A percentile compares a stretch with the other conserved stretches of the same genome.
Evolutionary conservation across 2,113 vertebrate genomes (phyloP).

Genomic region (Chloropsis cyanopogon): DNA sequence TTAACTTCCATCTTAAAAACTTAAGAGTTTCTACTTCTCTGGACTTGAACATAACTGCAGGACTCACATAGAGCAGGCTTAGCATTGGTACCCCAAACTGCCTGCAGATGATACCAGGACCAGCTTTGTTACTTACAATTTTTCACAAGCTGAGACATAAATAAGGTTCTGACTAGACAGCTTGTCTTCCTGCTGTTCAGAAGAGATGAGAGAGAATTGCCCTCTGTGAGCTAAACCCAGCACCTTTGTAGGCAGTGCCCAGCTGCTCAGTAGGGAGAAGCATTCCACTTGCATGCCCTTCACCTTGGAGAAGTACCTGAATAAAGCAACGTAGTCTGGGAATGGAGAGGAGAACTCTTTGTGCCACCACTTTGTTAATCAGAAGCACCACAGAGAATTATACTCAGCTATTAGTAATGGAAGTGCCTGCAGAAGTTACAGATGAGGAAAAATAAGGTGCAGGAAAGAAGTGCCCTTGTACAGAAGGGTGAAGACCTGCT

Average conservation of each 20-base stretch:
- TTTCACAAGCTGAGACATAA: neutral
- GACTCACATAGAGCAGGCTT: neutral
- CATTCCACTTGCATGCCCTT: fast-evolving
- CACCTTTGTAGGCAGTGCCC: neutral
- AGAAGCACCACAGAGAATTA: neutral
- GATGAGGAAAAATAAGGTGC: neutral
- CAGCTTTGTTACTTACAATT: neutral
- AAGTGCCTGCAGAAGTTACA: neutral
- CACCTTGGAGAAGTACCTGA: neutral
- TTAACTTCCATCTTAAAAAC: neutral
- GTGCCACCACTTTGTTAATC: neutral
- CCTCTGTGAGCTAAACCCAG: neutral
- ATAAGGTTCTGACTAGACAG: neutral
- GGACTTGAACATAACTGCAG: neutral
- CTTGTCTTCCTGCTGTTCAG: neutral
- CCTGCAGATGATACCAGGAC: neutral
- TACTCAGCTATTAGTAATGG: neutral
- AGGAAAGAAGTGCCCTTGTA: neutral
- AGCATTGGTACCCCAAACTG: neutral
- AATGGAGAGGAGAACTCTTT: neutral
- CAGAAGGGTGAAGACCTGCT: neutral
- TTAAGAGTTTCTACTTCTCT: neutral
- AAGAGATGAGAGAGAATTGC: neutral
- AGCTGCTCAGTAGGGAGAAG: neutral
- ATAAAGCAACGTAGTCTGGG: neutral